These are phyloP conservation scores for Liopterus haemorrhoidalis DNA, from an alignment of 2,888 invertebrate species.

Conservation along the genomic window DNA sequence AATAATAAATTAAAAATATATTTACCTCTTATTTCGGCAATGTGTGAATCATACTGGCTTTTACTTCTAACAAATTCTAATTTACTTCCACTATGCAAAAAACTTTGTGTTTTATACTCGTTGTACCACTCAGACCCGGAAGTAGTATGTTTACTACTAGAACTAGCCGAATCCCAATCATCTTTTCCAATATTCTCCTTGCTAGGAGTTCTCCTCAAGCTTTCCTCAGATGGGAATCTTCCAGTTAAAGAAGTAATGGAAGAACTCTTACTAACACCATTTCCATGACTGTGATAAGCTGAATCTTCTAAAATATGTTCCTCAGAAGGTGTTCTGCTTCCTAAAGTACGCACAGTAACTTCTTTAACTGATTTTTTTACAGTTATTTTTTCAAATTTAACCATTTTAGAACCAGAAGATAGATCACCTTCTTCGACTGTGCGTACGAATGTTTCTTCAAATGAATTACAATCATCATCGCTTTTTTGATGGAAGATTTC, in stretches of 20 bases:
- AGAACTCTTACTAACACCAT: constrained; percentile 49
- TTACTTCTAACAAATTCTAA: constrained; percentile 70
- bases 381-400: constrained; percentile 67
- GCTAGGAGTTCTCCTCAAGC: constrained; percentile 46
- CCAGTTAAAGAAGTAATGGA: constrained; percentile 49
- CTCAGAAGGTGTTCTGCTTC: constrained; percentile 52
- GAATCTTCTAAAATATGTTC: constrained; percentile 52
- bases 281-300: constrained; percentile 54
- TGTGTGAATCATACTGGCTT: constrained; percentile 81
- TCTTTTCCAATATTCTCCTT: constrained; percentile 36
- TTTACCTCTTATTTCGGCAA: constrained; percentile 79
- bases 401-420: constrained; percentile 56
- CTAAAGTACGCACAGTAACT: constrained; percentile 41
- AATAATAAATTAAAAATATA: neutral
- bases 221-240: constrained; percentile 53
- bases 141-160: constrained; percentile 45
- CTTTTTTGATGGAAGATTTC: constrained; percentile 12
- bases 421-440: constrained; percentile 61
- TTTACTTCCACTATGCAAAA: constrained; percentile 61
- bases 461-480: constrained; percentile 35
- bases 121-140: constrained; percentile 53
- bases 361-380: constrained; percentile 60
- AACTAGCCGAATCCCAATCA: constrained; percentile 42
- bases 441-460: constrained; percentile 49
- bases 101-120: constrained; percentile 52